A percentile compares a stretch with the other conserved stretches of the same genome.
Evolutionary conservation across 2,888 invertebrate species (phyloP).

Genomic region (Aspidiotus destructor): DNA sequence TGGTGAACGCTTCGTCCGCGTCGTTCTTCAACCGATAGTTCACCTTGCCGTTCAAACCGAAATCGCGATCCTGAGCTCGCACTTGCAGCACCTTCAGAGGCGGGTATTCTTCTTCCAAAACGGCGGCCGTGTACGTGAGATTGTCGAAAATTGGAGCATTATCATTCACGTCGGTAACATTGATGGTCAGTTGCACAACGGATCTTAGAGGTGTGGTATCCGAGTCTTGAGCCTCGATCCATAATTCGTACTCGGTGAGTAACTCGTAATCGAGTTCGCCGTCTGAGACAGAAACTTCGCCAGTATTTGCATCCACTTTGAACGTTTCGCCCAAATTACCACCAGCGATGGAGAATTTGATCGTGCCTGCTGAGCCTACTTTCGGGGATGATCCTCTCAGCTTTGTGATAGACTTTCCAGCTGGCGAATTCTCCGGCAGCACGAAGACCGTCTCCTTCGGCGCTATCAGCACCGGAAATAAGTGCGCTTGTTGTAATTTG

Average conservation of each 20-base stretch:
- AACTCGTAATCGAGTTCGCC: slow-evolving; percentile 78
- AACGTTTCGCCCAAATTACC: slow-evolving; percentile 85
- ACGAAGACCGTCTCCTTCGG: slow-evolving; percentile 62
- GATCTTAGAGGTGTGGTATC: slow-evolving; percentile 70
- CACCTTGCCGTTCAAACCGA: slow-evolving; percentile 76
- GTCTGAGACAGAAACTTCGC: slow-evolving; percentile 68
- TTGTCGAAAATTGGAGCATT: slow-evolving; percentile 76
- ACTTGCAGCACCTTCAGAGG: slow-evolving; percentile 66
- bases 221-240: slow-evolving; percentile 82
- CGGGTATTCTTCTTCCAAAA: slow-evolving; percentile 77
- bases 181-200: slow-evolving; percentile 70
- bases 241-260: slow-evolving; percentile 73
- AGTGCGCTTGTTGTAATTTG: slow-evolving; percentile 61
- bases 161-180: slow-evolving; percentile 86
- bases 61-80: slow-evolving; percentile 72
- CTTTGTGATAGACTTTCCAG: slow-evolving; percentile 65
- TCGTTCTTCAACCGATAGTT: slow-evolving; percentile 65
- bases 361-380: slow-evolving; percentile 56
- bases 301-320: slow-evolving; percentile 64
- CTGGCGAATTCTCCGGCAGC: slow-evolving; percentile 67
- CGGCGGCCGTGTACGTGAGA: slow-evolving; percentile 69
- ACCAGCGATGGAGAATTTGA: slow-evolving; percentile 80
- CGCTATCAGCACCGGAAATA: slow-evolving; percentile 69
- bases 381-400: slow-evolving; percentile 72
- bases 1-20: slow-evolving; percentile 70